phyloP scores from a whole-genome alignment of 2,888 invertebrate genomes.

The Ectropis crepuscularia region DNA sequence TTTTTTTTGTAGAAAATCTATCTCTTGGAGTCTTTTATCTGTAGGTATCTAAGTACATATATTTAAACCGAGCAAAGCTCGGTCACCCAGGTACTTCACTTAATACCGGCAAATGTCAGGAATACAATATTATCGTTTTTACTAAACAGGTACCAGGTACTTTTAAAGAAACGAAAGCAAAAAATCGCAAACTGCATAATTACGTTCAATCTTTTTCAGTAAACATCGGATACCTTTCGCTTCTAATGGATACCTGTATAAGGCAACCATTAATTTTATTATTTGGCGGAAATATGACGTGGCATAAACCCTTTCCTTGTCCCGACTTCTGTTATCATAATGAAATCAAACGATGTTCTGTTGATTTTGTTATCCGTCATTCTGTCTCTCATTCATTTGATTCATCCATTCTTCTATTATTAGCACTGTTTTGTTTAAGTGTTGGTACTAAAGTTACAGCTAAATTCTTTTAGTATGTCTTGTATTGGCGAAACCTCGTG shows the following conservation, averaged over 20 bases:
- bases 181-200: constrained; percentile 6
- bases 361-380: constrained; percentile 50
- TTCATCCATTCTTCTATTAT: constrained; percentile 8
- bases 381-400: constrained; percentile 29
- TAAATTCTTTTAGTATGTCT: neutral
- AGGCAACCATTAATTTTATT: constrained; percentile 70
- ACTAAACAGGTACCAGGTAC: too few relatives aligned
- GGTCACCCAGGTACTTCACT: too few relatives aligned
- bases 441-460: constrained; percentile 3
- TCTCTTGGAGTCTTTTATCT: too few relatives aligned
- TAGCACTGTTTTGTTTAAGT: constrained; percentile 9
- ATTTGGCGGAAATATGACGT: constrained; percentile 66
- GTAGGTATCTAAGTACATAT: too few relatives aligned
- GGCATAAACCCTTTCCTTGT: constrained; percentile 58
- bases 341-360: constrained; percentile 65
- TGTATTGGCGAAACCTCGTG: too few relatives aligned
- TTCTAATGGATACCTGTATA: constrained; percentile 65
- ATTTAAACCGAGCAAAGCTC: too few relatives aligned
- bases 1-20: too few relatives aligned
- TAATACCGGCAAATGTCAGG: too few relatives aligned
- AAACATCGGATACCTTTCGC: constrained; percentile 50
- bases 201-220: constrained; percentile 18
- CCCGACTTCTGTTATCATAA: constrained; percentile 56
- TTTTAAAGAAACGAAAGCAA: neutral
- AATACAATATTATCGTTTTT: too few relatives aligned